Percentiles rank a stretch among this genome's conserved stretches.
Evolutionary conservation across 2,888 invertebrate species (phyloP).

Genomic region (Brachypalpus laphriformis): DNA sequence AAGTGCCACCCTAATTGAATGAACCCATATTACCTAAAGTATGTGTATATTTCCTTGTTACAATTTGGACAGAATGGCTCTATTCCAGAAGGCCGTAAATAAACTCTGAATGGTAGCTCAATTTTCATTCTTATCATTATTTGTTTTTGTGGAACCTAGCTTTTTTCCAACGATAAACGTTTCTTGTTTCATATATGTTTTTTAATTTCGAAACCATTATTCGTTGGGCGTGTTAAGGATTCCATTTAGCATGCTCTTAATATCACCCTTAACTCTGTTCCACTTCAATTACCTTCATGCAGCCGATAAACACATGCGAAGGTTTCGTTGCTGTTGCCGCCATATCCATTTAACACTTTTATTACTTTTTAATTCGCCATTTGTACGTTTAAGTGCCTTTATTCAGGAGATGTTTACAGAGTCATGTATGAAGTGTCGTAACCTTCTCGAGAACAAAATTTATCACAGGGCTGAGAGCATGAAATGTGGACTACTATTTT

Average conservation of each 20-base stretch:
- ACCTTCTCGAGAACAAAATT: constrained; percentile 2
- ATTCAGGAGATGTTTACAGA: constrained; percentile 47
- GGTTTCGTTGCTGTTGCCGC: neutral
- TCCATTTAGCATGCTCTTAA: neutral
- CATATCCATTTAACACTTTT: constrained; percentile 36
- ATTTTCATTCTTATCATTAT: neutral
- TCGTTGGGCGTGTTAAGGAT: neutral
- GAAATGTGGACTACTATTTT: neutral
- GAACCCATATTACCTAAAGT: neutral
- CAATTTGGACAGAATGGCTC: neutral
- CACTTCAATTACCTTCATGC: constrained; percentile 29
- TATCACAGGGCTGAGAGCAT: neutral
- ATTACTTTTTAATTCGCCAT: constrained; percentile 52
- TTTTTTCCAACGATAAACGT: neutral
- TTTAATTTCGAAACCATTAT: constrained; percentile 1
- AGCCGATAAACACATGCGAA: constrained; percentile 30
- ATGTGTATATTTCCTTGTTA: neutral
- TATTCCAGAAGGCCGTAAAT: constrained; percentile 10
- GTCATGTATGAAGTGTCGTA: constrained; percentile 38
- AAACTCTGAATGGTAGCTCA: neutral
- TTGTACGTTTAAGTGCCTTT: constrained; percentile 47
- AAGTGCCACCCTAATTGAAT: constrained; percentile 20
- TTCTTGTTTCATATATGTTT: neutral
- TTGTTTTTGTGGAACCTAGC: neutral
- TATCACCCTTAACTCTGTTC: constrained; percentile 23